Base-by-base conservation (phyloP, 2,888 invertebrate genomes). In the Ormyrus pomaceus region DNA sequence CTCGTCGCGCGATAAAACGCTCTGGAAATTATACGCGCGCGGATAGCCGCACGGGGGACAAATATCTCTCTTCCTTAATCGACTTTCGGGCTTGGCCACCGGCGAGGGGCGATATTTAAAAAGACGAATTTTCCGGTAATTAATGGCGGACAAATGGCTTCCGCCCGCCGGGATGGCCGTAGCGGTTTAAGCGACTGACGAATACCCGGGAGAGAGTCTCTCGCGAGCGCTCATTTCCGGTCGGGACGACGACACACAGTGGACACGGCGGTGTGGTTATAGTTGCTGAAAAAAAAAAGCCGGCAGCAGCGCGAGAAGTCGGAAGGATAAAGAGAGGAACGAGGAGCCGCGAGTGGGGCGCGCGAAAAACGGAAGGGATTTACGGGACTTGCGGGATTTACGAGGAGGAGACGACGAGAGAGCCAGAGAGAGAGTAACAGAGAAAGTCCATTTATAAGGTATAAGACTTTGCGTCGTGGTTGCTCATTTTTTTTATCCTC, bases 361-460 rank as follows among this genome's bases (percentile, higher is more conserved):
- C 34, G 69, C 45, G 78, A 81, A 72, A 73, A 69, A 78, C 70
- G 77, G 73, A 69, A 70, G 76, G 75, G 82, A 82, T 80, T 83
- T 82, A 78, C 83, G 78, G 78, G 80, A 79, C 78, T 83, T 78
- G 82, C 71, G 79, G 80, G 80, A 83, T 83, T 83, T 83, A 83
- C 82, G 82, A 82, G 82, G 73, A 80, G 72, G 73, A 73, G 76
- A 76, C 65, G 51, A 61, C 56, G 68, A 66, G 71, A 56, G 6
- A 9, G 62, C 19, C 53, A 34, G 70, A 48, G 50, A 51, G 13
- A 58, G 73, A 55, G 62, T 76, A 80, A 83, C 83, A 80, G 83
- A 81, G 80, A 82, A 83, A 82, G 79, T 83, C 82, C 83, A 83
- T 83, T 83, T 83, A 80, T 82, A 82, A 83, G 77, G 75, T 71